Evolutionary conservation across 2,797 vertebrate species (phyloP).

Genomic region (Natrix natrix): DNA sequence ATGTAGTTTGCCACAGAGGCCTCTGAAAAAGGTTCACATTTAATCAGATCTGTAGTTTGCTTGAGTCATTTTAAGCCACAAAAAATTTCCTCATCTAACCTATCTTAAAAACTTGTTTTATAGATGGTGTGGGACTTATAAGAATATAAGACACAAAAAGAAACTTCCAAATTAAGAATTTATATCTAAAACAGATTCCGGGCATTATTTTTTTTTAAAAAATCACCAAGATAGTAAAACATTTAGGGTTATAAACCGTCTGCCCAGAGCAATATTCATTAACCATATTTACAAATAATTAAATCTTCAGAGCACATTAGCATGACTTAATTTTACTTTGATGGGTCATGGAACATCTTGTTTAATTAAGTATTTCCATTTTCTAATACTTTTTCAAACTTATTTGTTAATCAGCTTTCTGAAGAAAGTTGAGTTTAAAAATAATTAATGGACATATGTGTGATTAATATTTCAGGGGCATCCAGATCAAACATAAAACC

Average conservation of each 20-base stretch:
- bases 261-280: constrained; percentile 45
- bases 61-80: not conserved
- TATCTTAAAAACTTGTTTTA: not conserved
- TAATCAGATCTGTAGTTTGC: not conserved
- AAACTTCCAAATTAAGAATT: constrained; percentile 32
- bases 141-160: constrained; percentile 11
- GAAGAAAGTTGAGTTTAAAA: constrained; percentile 67
- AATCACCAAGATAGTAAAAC: constrained; percentile 41
- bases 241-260: constrained; percentile 46
- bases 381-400: constrained; percentile 69
- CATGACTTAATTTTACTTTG: constrained; percentile 64
- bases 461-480: constrained; percentile 77
- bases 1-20: not conserved
- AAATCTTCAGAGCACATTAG: constrained; percentile 68
- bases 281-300: constrained; percentile 69
- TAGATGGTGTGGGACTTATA: not conserved
- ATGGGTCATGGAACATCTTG: constrained; percentile 62
- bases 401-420: constrained; percentile 70
- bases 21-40: not conserved
- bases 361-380: constrained; percentile 76
- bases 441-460: constrained; percentile 68
- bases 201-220: constrained; percentile 1
- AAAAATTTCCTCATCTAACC: not conserved
- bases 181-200: not conserved
- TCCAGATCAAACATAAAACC: constrained; percentile 66